Base-by-base conservation (phyloP, 2,797 vertebrate species). In the Threskiornis aethiopicus region DNA sequence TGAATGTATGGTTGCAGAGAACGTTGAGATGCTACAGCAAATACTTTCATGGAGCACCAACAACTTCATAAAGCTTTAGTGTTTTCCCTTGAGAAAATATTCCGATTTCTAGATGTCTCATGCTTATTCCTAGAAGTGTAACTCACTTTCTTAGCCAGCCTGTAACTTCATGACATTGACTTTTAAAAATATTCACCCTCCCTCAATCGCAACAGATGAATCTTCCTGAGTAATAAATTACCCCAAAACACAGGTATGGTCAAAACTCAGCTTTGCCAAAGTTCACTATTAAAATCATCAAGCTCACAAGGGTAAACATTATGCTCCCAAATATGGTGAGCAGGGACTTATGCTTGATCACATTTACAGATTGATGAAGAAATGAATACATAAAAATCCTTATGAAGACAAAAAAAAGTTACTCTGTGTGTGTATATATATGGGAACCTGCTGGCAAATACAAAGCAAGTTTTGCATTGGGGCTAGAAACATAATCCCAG, bases 141-240 rank as follows among this genome's bases (percentile, higher is more conserved):
- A 83, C 42, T 92, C 9, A 12, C 17, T 80, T 52, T 61, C 57
- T 88, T 51, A 84, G 47, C 67, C 49, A 44, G 41, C 13, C 62
- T 61, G 47, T 82, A 80, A 70, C 31, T 81, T 89, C 26, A 46
- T 21, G 15, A 62, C 39, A 55, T 11, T 3, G n/a, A 44, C 64
- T 62, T 39, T 16, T 33, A 19, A 39, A 94, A 82, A 69, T 37
- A 71, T 33, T 84, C 3, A 1, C 28, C 25, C 70, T 84, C 24
- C 22, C 26, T 81, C 59, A 44, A 1, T 24, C 0, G 0, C 41
- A 87, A 69, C 6, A 64, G 25, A 39, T 70, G 9, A 61, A 13
- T 28, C 14, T 47, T 81, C 52, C 67, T 2, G 2, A 61, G 7
- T 28, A 65, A 31, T 26, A 52, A n/a, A 28, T 33, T 31, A 51